Percentiles rank a stretch among this genome's conserved stretches.
Conservation (phyloP, 2,888 invertebrate genomes). For the Athalia circularis region DNA sequence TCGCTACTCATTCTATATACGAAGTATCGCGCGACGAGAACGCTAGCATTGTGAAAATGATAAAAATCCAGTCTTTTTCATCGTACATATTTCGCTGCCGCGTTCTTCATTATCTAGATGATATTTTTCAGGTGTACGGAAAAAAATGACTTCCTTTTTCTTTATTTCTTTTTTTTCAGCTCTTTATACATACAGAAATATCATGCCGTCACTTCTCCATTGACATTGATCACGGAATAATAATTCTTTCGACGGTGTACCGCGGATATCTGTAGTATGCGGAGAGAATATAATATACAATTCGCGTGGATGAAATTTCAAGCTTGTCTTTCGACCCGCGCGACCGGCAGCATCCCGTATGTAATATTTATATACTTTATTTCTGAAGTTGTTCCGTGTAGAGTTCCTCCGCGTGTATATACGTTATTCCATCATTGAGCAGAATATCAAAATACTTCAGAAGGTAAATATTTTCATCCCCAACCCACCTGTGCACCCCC, state of each 20-base stretch:
- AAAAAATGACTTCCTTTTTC: too few relatives aligned
- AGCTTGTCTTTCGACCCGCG: background rate
- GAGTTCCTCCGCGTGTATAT: background rate
- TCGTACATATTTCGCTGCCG: background rate
- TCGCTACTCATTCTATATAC: constrained; percentile 12
- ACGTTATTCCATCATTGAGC: constrained; percentile 1
- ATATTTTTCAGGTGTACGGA: too few relatives aligned
- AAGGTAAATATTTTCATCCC: too few relatives aligned
- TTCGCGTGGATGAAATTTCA: background rate
- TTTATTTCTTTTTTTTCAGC: too few relatives aligned
- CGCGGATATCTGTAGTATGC: too few relatives aligned
- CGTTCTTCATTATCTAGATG: background rate
- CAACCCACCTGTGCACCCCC: too few relatives aligned
- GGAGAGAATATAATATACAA: background rate
- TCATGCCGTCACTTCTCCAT: too few relatives aligned
- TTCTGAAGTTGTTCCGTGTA: constrained; percentile 19
- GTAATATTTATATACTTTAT: constrained; percentile 18
- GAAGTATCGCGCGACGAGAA: constrained; percentile 24
- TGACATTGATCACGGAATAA: too few relatives aligned
- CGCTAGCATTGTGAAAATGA: constrained; percentile 7
- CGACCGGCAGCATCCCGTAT: background rate
- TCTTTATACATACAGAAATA: too few relatives aligned
- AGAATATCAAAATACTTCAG: too few relatives aligned
- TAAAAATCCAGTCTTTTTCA: background rate
- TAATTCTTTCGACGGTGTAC: too few relatives aligned